Base-by-base conservation (phyloP, 2,888 invertebrate genomes). In the Drosophila lacicola region DNA sequence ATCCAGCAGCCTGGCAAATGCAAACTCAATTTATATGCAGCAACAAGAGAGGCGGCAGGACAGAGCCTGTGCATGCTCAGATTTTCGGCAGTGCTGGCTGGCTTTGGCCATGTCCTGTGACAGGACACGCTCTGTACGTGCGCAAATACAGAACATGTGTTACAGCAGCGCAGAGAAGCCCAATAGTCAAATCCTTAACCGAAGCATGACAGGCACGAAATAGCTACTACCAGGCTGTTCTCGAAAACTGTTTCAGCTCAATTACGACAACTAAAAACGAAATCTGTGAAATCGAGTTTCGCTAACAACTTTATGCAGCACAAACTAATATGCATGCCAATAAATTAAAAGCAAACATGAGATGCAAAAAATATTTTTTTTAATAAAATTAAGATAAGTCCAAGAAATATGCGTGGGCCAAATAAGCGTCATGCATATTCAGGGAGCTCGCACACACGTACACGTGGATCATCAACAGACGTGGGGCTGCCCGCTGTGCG, bases 51-150 rank as follows among this genome's bases (percentile, higher is more conserved):
- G 74, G 29, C 34, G 41, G 42, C 63, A 62, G 51, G 17, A 41
- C 63, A 41, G 41, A 50, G 9, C 29, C 55, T 58, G 50, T 70
- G 44, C 50, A 53, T 67, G 74, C 39, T 29, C 29, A 37, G 74
- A 58, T 56, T 63, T 72, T 37, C 46, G 51, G 61, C 65, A 65
- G 55, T 63, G 50, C 51, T 63, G 44, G 75, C 70, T 71, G 64
- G 47, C 51, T 61, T 63, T 64, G 64, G 63, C 41, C 63, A 57
- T 78, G 65, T 82, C 70, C 88, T 85, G 64, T 88, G 82, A 85
- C 88, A 82, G 80, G 85, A 79, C 85, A 82, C 76, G 82, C 86
- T 69, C 68, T 8, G 64, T 69, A 82, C 88, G 86, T 88, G 82
- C 69, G 63, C 66, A 72, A 62, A 49, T 67, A 36, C 33, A 46